Conservation (phyloP, 2,113 vertebrate genomes). For the Grus americana region DNA sequence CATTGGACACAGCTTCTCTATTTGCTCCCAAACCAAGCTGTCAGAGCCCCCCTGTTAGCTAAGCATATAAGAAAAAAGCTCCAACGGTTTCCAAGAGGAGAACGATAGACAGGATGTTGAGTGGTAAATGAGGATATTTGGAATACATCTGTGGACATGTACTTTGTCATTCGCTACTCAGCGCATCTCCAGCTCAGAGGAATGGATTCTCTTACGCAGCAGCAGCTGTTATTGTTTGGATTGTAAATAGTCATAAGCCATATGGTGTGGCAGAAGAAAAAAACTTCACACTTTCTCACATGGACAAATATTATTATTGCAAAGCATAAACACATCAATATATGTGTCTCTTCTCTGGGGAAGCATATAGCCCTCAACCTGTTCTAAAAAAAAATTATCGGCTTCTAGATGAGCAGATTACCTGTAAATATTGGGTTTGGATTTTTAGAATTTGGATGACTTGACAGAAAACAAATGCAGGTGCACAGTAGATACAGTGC, state of each 20-base stretch:
- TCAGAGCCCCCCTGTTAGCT: not conserved
- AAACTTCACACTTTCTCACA: slow-evolving; percentile 74
- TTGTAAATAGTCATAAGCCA: slow-evolving; percentile 76
- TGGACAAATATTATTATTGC: slow-evolving; percentile 78
- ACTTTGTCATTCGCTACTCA: slow-evolving; percentile 50
- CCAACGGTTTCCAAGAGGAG: not conserved
- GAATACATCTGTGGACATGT: slow-evolving; percentile 26
- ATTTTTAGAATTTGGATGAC: not conserved
- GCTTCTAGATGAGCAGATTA: slow-evolving; percentile 38
- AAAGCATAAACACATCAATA: slow-evolving; percentile 74
- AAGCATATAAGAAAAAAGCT: not conserved
- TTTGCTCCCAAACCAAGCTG: not conserved
- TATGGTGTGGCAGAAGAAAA: slow-evolving; percentile 74
- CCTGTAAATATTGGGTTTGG: slow-evolving; percentile 7
- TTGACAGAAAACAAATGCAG: not conserved
- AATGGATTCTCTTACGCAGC: slow-evolving; percentile 49
- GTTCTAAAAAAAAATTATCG: slow-evolving; percentile 28
- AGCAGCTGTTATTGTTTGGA: slow-evolving; percentile 78
- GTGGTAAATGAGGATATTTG: slow-evolving; percentile 30
- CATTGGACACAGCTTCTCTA: not conserved
- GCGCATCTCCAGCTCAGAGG: slow-evolving; percentile 56
- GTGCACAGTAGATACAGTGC: not conserved
- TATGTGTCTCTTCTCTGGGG: slow-evolving; percentile 63
- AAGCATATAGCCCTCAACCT: slow-evolving; percentile 36
- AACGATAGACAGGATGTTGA: not conserved